Evolutionary conservation across 2,888 invertebrate genomes (phyloP), one percentile per base, ranked within the genome.

Genomic region (Sarcophaga variegata): DNA sequence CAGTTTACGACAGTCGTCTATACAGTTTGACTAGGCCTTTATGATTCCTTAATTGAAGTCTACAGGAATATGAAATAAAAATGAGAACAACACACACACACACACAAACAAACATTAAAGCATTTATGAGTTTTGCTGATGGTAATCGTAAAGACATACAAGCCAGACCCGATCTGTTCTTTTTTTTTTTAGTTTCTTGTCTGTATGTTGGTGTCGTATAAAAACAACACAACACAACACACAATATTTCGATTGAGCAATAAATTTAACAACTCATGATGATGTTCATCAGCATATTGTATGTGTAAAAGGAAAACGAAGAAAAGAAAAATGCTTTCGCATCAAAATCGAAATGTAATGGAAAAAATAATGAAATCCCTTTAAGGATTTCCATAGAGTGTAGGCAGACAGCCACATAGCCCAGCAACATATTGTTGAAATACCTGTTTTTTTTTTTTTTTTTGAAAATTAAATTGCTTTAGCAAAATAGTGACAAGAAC

Each of bases 211-310:
- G 4, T 22, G 45, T 45, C 37, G 22, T 67, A 70, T 49, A 69
- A 62, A 74, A 37, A 37, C 37, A 8, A 10, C 37, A 37, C 37
- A 37, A 37, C 6, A 37, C 37, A 10, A 10, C 10, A 37, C 10
- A 69, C 47, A n/a, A 62, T 62, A 66, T 45, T 70, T 64, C 54
- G 49, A 81, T 81, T 72, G 47, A 74, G 72, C 69, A 78, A 74
- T 85, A 81, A 85, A 81, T 64, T 85, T 78, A 64, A 74, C 74
- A 85, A 85, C 69, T 85, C 78, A 37, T 37, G 37, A 37, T 37
- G 37, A 37, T 37, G 37, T 8, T 37, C 74, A 77, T 78, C 70
- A 80, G 64, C 69, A 78, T 22, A 22, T 22, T 77, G 76, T 62
- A 1, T 75, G 75, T 64, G n/a, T 79, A n/a, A 14, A 45, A 54